Base-by-base conservation (phyloP, 2,113 vertebrate species). In the Tupaia tana region DNA sequence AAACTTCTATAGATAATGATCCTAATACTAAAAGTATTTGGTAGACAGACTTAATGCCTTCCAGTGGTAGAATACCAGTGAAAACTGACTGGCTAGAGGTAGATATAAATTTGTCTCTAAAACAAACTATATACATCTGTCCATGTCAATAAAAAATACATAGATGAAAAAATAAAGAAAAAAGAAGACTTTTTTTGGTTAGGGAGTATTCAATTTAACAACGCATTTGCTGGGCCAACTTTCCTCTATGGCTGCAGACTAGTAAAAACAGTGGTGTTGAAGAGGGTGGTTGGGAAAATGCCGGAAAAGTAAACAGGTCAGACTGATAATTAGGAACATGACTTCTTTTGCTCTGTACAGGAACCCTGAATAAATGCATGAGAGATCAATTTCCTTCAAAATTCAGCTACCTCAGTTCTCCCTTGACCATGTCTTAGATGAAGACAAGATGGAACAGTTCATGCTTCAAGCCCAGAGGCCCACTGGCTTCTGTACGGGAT, bases 401-500 rank as follows among this genome's bases (percentile, higher is more conserved):
- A 74, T 84, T 78, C 80, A 95, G 61, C 82, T 89, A 63, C 66
- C 75, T 95, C 74, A 15, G 43, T 90, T 97, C 78, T 66, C 31
- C 92, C 92, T 95, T 94, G 85, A 73, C 43, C 63, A 81, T 12
- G 3, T 81, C 63, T 89, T 96, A 75, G 95, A 96, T 6, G 3
- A 89, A 92, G 66, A 96, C 85, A 95, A 91, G 59, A 96, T 12
- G 29, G 64, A 85, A 58, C 2, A 29, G 34, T 22, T 69, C 59
- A 11, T 92, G 82, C 31, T 96, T 97, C 22, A 11, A 90, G 56
- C 92, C 90, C n/a, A 67, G 6, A 93, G n/a, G 29, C 94, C 63
- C 19, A 15, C 91, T 98, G 97, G 97, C 96, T 15, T 54, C 88
- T 4, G 54, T 98, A 95, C 97, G 98, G 93, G 95, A 64, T 82